phyloP scores from a whole-genome alignment of 2,113 vertebrate species.

The Chiloscyllium plagiosum region DNA sequence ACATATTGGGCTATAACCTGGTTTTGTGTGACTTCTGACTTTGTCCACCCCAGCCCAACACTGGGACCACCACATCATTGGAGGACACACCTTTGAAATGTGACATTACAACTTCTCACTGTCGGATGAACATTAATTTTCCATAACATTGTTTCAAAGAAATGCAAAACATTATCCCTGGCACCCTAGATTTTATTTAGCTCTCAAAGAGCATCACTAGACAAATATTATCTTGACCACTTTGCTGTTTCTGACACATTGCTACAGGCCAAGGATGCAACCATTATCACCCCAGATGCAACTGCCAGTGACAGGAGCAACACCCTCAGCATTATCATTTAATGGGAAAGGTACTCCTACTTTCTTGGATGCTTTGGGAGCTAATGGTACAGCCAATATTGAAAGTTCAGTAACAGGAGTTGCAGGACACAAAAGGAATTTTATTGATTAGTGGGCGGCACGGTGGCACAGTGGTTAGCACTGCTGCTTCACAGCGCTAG shows the following conservation, averaged over 20 bases:
- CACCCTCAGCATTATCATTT: no score
- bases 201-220: background rate
- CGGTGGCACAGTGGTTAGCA: no score
- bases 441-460: no score
- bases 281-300: no score
- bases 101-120: background rate
- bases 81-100: background rate
- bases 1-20: no score
- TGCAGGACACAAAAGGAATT: slow-evolving; percentile 70
- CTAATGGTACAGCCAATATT: slow-evolving; percentile 66
- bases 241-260: background rate
- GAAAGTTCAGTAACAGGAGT: slow-evolving; percentile 65
- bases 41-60: no score
- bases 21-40: no score
- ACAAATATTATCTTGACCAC: background rate
- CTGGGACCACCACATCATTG: no score
- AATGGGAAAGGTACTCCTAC: slow-evolving; percentile 69
- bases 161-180: background rate
- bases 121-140: background rate
- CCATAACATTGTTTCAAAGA: background rate
- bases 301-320: no score
- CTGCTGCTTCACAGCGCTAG: no score
- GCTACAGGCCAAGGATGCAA: no score
- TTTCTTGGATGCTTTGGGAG: slow-evolving; percentile 71
- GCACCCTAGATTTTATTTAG: background rate